Conservation (phyloP, 2,797 vertebrate genomes). For the Paguma larvata region DNA sequence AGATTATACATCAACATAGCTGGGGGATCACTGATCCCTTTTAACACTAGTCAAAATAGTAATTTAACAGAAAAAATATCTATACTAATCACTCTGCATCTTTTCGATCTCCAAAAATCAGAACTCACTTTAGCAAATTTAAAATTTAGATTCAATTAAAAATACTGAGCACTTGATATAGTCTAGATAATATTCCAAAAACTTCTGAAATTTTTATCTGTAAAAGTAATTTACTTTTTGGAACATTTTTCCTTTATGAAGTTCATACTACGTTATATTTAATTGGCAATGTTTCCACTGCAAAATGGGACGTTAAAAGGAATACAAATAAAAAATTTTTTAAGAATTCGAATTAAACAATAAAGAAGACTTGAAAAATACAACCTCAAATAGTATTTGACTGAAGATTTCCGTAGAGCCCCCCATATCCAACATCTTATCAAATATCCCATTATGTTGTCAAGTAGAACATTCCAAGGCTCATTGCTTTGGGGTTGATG, state of each 20-base stretch:
- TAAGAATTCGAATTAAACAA: neutral
- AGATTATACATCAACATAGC: neutral
- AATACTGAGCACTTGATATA: conserved; percentile 24
- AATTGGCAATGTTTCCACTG: conserved; percentile 24
- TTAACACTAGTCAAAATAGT: conserved; percentile 34
- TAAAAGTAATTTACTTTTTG: conserved; percentile 46
- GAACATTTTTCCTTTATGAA: conserved; percentile 42
- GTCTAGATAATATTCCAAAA: conserved; percentile 18
- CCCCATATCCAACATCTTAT: conserved; percentile 15
- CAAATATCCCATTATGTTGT: conserved; percentile 22
- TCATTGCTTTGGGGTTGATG: neutral
- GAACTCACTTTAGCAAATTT: conserved; percentile 41
- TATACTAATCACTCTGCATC: neutral
- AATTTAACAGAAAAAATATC: conserved; percentile 21
- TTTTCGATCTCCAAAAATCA: conserved; percentile 50
- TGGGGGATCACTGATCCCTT: neutral
- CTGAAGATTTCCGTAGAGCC: conserved; percentile 10
- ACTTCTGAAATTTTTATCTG: conserved; percentile 12
- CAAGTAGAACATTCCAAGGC: neutral
- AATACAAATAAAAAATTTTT: conserved; percentile 1
- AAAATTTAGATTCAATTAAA: conserved; percentile 48
- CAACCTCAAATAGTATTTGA: conserved; percentile 51
- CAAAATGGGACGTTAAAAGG: conserved; percentile 30
- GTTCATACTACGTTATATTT: conserved; percentile 5
- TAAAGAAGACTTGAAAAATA: conserved; percentile 30